phyloP scores from a whole-genome alignment of 1,140 invertebrate species.

The Fopius arisanus region DNA sequence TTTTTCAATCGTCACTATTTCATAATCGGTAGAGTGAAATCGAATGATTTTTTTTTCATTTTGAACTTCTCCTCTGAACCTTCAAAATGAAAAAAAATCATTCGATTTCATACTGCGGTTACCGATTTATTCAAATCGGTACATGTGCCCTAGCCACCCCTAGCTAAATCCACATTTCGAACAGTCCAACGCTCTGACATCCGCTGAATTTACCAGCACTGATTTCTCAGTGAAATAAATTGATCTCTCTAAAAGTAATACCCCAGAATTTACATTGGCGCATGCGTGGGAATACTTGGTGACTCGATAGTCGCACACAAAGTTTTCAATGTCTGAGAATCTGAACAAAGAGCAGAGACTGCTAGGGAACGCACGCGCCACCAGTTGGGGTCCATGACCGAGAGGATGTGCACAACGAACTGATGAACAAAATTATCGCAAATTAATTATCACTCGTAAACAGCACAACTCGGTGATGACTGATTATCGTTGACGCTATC shows the following conservation, averaged over 20 bases:
- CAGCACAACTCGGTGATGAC: neutral
- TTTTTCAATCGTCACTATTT: no score
- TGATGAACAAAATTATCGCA: conserved; percentile 5
- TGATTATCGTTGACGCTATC: neutral
- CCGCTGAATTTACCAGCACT: neutral
- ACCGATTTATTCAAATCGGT: no score
- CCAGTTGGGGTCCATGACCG: conserved; percentile 8
- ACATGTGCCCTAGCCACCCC: no score
- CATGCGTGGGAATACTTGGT: neutral
- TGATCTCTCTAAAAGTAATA: neutral
- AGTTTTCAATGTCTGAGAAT: neutral
- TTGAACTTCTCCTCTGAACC: no score
- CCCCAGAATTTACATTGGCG: neutral
- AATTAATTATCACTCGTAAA: neutral
- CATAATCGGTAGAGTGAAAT: no score
- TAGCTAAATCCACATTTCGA: no score
- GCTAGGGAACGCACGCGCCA: neutral
- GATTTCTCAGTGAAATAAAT: neutral
- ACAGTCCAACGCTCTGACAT: no score
- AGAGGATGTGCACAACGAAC: neutral
- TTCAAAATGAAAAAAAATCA: no score
- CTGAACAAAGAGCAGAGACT: conserved; percentile 4
- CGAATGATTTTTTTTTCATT: no score
- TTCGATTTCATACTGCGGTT: no score
- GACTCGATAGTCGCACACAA: neutral